Base-by-base conservation (phyloP, 2,113 vertebrate species). In the Epinephelus cyanopodus region DNA sequence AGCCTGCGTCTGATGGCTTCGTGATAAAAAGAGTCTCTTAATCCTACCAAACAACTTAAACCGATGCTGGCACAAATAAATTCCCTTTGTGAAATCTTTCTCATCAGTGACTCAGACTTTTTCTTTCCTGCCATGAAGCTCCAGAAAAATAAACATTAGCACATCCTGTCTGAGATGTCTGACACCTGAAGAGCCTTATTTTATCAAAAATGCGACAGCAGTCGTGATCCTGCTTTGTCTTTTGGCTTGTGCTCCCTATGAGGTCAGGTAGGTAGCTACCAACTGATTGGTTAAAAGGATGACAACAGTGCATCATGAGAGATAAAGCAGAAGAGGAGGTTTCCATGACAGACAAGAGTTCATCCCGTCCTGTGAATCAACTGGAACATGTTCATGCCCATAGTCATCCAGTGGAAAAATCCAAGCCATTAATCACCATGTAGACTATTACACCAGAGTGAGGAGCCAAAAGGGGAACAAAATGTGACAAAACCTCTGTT, bases 391-490 rank as follows among this genome's bases (percentile, higher is more conserved):
- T 87, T 79, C 74, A 77, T 85, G 79, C 79, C 76, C 82, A 89
- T 57, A 85, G 72, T 77, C 83, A 83, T 79, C 58, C 68, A 67
- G 79, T 70, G 91, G 88, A 86, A 91, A 92, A 85, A 90, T 79
- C 67, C 68, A 73, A 37, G 56, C 61, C 29, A 88, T 92, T 89
- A 87, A 87, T 90, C 90, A 91, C 71, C 58, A 56, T 11, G 52
- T 19, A 25, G 64, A 48, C 74, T 37, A 64, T 62, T n/a, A 60
- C n/a, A 60, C 45, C 29, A 42, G 56, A 70, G 29, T 0, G n/a
- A 74, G 71, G 47, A 17, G 48, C 29, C 27, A 29, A 69, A 53
- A 5, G 33, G 39, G 39, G 68, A 73, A 61, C 65, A 77, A 68
- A 60, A 81, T 73, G 65, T 78, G 68, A 86, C 82, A 71, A 74